A percentile compares a stretch with the other conserved stretches of the same genome.
Evolutionary conservation across 2,888 invertebrate species (phyloP).

Genomic region (Tetragonisca angustula): DNA sequence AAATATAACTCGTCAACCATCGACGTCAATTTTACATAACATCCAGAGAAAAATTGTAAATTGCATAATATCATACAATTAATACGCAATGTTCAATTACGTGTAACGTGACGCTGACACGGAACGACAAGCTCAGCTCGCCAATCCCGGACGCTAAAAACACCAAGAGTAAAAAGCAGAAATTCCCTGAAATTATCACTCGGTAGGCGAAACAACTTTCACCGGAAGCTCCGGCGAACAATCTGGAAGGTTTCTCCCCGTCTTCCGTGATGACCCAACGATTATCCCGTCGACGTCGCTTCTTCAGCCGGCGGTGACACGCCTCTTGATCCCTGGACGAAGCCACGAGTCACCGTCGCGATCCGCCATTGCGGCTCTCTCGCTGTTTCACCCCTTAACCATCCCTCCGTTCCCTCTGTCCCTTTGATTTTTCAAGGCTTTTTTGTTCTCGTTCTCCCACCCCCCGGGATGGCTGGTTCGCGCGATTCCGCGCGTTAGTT

Average conservation of each 20-base stretch:
- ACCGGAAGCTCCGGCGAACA: constrained; percentile 46
- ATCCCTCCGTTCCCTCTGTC: constrained; percentile 38
- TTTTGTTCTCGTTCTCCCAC: constrained; percentile 30
- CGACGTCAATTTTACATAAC: background rate
- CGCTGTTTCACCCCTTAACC: constrained; percentile 31
- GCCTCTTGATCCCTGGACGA: constrained; percentile 47
- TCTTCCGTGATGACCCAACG: constrained; percentile 72
- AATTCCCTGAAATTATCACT: background rate
- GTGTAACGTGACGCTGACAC: no score
- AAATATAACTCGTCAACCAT: background rate
- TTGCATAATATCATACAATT: background rate
- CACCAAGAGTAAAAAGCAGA: background rate
- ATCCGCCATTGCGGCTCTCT: constrained; percentile 70
- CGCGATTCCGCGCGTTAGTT: constrained; percentile 32
- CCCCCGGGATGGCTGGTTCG: constrained; percentile 11
- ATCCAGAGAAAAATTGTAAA: background rate
- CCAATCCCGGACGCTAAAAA: background rate
- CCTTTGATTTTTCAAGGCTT: constrained; percentile 35
- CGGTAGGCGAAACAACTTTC: background rate
- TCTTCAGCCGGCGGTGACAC: constrained; percentile 52
- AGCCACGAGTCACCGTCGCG: constrained; percentile 66
- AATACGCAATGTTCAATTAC: background rate
- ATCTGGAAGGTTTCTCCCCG: constrained; percentile 17
- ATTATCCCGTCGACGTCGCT: constrained; percentile 82
- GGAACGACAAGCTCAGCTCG: background rate